These are phyloP conservation scores for Pyrocoelia pectoralis DNA, from an alignment of 2,888 invertebrate species.

Conservation along the genomic window DNA sequence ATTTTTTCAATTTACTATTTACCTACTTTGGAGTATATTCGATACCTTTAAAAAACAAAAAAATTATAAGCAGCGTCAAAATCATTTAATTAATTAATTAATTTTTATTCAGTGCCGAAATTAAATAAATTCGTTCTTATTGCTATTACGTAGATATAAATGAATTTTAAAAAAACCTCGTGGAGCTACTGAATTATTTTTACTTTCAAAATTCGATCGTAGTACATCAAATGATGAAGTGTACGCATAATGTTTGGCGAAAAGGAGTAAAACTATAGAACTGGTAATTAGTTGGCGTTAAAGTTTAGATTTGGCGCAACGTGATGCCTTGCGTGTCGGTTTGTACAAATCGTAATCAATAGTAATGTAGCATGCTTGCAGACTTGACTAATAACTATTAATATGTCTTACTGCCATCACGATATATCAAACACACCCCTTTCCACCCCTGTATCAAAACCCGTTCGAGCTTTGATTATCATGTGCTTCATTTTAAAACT, in stretches of 20 bases:
- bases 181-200: no score
- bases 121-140: no score
- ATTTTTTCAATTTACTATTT: no score
- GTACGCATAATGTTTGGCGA: conserved; percentile 30
- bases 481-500: conserved; percentile 44
- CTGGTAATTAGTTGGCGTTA: conserved; percentile 52
- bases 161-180: no score
- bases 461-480: conserved; percentile 42
- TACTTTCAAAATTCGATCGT: background rate
- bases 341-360: conserved; percentile 56
- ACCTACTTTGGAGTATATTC: no score
- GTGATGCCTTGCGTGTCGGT: conserved; percentile 53
- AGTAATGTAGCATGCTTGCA: conserved; percentile 57
- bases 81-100: no score
- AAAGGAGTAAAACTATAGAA: conserved; percentile 19
- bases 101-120: no score
- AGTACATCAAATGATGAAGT: conserved; percentile 19
- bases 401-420: conserved; percentile 59
- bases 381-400: conserved; percentile 60
- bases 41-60: no score
- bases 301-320: conserved; percentile 55
- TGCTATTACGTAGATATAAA: no score
- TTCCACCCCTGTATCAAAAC: conserved; percentile 39
- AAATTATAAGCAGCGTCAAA: no score
- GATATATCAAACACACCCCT: conserved; percentile 56